Conservation (phyloP, 2,888 invertebrate species). For the Prenolepis imparis region DNA sequence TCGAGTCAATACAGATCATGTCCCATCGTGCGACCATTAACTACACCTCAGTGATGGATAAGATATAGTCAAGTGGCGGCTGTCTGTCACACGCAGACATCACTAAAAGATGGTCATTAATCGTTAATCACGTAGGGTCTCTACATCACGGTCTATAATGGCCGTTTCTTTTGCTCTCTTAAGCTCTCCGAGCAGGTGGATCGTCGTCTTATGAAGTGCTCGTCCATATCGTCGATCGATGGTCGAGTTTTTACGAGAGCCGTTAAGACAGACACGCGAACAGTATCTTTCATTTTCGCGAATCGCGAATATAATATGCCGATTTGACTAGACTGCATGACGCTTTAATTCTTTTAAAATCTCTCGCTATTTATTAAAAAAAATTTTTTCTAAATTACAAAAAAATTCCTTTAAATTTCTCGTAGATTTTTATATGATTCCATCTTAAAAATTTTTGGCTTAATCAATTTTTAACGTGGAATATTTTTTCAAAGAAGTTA, state of each 20-base stretch:
- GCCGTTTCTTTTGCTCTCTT: constrained; percentile 52
- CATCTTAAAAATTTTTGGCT: too few species aligned
- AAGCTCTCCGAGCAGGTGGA: constrained; percentile 15
- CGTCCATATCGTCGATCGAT: constrained; percentile 13
- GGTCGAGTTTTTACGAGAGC: constrained; percentile 27
- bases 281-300: constrained; percentile 8
- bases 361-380: neutral
- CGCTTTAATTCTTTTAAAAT: neutral
- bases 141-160: constrained; percentile 61
- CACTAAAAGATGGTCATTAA: constrained; percentile 63
- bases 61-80: constrained; percentile 39
- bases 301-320: constrained; percentile 8
- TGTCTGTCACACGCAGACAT: constrained; percentile 34
- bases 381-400: too few species aligned
- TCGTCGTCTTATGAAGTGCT: constrained; percentile 30
- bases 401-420: neutral
- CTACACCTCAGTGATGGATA: constrained; percentile 34
- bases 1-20: constrained; percentile 5
- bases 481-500: neutral
- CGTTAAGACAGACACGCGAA: constrained; percentile 19
- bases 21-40: constrained; percentile 15
- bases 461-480: too few species aligned
- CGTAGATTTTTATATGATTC: too few species aligned
- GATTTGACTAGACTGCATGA: too few species aligned
- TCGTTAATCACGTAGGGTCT: constrained; percentile 58